These are phyloP conservation scores for Carcharodon carcharias DNA, from an alignment of 2,797 vertebrate genomes.

Conservation along the genomic window DNA sequence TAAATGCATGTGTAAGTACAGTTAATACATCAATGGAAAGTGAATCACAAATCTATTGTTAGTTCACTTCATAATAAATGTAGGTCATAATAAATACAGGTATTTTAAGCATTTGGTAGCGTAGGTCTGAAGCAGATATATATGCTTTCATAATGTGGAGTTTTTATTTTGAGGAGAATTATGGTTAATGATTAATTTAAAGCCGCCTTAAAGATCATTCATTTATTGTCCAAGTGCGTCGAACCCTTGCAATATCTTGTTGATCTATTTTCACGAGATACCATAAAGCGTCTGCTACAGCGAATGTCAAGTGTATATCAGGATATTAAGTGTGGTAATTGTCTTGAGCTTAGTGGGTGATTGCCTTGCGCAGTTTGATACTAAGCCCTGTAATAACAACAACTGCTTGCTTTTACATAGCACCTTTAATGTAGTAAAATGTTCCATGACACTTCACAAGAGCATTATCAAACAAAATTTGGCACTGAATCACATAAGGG, in stretches of 20 bases:
- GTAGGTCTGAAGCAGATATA: neutral
- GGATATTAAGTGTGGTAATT: neutral
- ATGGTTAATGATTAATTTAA: neutral
- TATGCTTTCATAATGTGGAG: neutral
- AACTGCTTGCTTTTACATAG: neutral
- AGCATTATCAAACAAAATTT: neutral
- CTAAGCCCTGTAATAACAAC: neutral
- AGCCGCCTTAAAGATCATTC: neutral
- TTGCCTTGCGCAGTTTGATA: too few species aligned
- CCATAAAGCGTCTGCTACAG: neutral
- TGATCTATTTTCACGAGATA: neutral
- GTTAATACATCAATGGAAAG: conserved; percentile 48
- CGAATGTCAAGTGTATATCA: neutral
- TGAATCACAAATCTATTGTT: conserved; percentile 52
- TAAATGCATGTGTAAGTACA: conserved; percentile 41
- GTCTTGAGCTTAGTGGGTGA: neutral
- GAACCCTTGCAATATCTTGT: too few species aligned
- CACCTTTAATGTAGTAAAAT: neutral
- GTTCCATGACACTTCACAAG: neutral
- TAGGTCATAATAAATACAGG: conserved; percentile 58
- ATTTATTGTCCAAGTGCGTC: neutral
- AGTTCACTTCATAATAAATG: conserved; percentile 49
- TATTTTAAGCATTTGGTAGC: conserved; percentile 40
- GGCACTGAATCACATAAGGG: neutral
- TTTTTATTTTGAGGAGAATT: neutral